These are phyloP conservation scores for Acanthopagrus latus DNA, from an alignment of 2,797 vertebrate genomes.

Conservation along the genomic window DNA sequence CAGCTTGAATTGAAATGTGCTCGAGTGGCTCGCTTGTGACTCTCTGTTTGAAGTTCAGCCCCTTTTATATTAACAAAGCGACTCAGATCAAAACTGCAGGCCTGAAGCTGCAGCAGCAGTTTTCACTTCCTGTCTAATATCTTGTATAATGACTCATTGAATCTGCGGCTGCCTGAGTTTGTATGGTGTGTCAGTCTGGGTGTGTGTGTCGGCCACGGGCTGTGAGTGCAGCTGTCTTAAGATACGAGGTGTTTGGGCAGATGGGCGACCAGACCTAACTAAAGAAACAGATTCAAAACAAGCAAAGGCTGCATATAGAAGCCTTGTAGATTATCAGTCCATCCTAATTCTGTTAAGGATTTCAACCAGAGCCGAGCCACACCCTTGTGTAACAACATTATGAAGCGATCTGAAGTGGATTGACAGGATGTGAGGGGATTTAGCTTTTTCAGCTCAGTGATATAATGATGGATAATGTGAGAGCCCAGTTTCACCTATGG, in stretches of 20 bases:
- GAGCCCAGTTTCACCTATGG: conserved; percentile 1
- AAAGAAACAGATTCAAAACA: conserved; percentile 44
- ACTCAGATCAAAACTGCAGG: conserved; percentile 20
- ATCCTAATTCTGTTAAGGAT: conserved; percentile 53
- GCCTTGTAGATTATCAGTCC: conserved; percentile 34
- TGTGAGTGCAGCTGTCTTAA: conserved; percentile 56
- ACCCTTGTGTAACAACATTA: conserved; percentile 68
- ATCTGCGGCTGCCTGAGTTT: conserved; percentile 15
- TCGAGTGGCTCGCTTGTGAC: conserved; percentile 28
- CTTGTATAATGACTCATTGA: conserved; percentile 15
- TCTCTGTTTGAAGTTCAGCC: conserved; percentile 44
- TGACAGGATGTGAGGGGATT: conserved; percentile 60
- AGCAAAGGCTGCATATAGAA: conserved; percentile 28
- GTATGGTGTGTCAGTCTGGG: conserved; percentile 17
- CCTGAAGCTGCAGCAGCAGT: conserved; percentile 19
- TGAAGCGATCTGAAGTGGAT: conserved; percentile 59
- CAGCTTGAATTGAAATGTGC: conserved; percentile 32
- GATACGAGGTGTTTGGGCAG: conserved; percentile 40
- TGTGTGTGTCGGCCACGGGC: conserved; percentile 38
- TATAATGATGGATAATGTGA: conserved; percentile 51
- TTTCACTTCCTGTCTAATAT: conserved; percentile 41
- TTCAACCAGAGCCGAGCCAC: conserved; percentile 62
- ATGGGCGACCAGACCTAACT: conserved; percentile 37
- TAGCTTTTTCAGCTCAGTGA: conserved; percentile 52
- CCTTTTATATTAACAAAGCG: conserved; percentile 54